Evolutionary conservation across 2,113 vertebrate species (phyloP).

Genomic region (Campylomormyrus numenius): DNA sequence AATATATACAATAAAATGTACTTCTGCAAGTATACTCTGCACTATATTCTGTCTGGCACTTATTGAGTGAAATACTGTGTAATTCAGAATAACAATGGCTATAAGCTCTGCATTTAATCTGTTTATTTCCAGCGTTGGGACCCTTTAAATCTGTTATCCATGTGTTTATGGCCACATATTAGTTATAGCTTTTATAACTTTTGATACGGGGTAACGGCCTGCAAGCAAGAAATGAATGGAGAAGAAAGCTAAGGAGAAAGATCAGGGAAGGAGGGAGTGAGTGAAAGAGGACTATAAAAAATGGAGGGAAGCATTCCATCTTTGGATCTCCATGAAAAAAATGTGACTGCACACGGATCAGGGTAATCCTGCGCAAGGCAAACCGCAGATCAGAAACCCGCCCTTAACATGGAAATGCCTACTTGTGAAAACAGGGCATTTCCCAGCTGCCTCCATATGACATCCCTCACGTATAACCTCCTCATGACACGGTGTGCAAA

Average conservation of each 20-base stretch:
- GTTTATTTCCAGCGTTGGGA: background rate
- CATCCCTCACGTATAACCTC: background rate
- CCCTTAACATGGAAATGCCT: background rate
- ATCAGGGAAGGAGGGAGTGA: background rate
- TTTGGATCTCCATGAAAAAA: background rate
- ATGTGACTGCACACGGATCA: background rate
- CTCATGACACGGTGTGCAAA: background rate
- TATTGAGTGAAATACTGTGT: background rate
- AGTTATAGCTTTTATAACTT: constrained; percentile 43
- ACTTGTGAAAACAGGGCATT: background rate
- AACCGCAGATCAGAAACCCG: background rate
- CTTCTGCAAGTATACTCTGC: background rate
- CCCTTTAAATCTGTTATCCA: constrained; percentile 37
- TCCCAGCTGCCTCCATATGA: background rate
- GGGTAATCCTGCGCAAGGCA: background rate
- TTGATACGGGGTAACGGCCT: constrained; percentile 21
- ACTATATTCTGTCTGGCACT: background rate
- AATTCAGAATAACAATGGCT: background rate
- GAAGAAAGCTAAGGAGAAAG: background rate
- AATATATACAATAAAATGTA: background rate
- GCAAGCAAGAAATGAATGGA: constrained; percentile 2
- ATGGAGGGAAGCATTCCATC: background rate
- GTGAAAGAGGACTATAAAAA: background rate
- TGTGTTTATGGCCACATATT: constrained; percentile 45
- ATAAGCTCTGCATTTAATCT: background rate